phyloP scores from a whole-genome alignment of 2,113 vertebrate genomes.

The Sander vitreus region DNA sequence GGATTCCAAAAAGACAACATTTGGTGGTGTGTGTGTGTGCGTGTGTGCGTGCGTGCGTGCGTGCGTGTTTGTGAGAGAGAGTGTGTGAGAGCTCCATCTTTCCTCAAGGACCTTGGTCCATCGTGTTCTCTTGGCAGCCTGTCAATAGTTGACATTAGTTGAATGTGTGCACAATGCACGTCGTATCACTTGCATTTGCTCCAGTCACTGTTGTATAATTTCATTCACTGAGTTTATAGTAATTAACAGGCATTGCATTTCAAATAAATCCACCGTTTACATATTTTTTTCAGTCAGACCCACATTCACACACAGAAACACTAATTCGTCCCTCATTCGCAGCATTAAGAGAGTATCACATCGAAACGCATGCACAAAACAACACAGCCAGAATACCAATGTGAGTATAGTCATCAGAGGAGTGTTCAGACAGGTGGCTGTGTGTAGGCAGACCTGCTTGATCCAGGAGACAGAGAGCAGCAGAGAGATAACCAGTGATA shows the following conservation, averaged over 20 bases:
- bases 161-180: constrained; percentile 17
- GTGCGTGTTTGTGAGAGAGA: too few species aligned
- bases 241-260: constrained; percentile 24
- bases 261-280: constrained; percentile 25
- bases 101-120: too few species aligned
- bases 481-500: constrained; percentile 39
- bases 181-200: constrained; percentile 30
- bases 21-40: not conserved
- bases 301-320: too few species aligned
- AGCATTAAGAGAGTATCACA: constrained; percentile 40
- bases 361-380: constrained; percentile 34
- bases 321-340: too few species aligned
- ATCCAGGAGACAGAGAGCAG: constrained; percentile 55
- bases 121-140: too few species aligned
- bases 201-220: constrained; percentile 14
- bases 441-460: constrained; percentile 57
- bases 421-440: constrained; percentile 59
- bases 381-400: constrained; percentile 38
- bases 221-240: constrained; percentile 11
- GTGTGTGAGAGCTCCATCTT: too few species aligned
- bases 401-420: constrained; percentile 66
- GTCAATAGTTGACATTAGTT: not conserved
- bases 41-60: not conserved
- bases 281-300: too few species aligned
- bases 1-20: too few species aligned